phyloP scores from a whole-genome alignment of 1,140 invertebrate genomes.

The Drosophila persimilis region DNA sequence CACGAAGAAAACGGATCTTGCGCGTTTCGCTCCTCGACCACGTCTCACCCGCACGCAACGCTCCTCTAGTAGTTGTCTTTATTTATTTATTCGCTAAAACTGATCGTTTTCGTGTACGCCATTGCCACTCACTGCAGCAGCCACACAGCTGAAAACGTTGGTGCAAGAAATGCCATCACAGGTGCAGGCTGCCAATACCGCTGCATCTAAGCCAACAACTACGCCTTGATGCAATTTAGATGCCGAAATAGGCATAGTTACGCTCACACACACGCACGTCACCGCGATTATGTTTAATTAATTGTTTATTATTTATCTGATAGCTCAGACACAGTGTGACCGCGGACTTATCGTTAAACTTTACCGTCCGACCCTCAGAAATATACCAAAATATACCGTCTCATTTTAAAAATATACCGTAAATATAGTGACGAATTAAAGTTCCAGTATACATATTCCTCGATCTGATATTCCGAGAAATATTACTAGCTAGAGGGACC shows the following conservation, averaged over 20 bases:
- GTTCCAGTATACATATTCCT: too few relatives aligned
- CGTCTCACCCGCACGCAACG: conserved; percentile 5
- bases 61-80: conserved; percentile 25
- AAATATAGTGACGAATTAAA: too few relatives aligned
- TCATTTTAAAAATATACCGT: too few relatives aligned
- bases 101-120: conserved; percentile 41
- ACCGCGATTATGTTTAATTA: conserved; percentile 19
- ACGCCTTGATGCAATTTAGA: conserved; percentile 31
- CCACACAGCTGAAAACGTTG: conserved; percentile 26
- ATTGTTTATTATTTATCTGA: conserved; percentile 37
- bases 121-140: conserved; percentile 28
- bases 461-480: too few relatives aligned
- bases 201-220: conserved; percentile 32
- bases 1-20: conserved; percentile 11
- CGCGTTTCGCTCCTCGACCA: conserved; percentile 1
- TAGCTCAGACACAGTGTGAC: too few relatives aligned
- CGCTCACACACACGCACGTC: conserved; percentile 22
- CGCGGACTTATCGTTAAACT: too few relatives aligned
- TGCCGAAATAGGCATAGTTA: conserved; percentile 41
- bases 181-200: conserved; percentile 36
- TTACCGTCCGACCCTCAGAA: too few relatives aligned
- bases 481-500: too few relatives aligned
- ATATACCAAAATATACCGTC: too few relatives aligned
- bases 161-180: conserved; percentile 38
- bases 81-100: conserved; percentile 35